Percentiles rank a stretch among this genome's conserved stretches.
phyloP scores from a whole-genome alignment of 2,113 vertebrate species.

The Xyrauchen texanus region DNA sequence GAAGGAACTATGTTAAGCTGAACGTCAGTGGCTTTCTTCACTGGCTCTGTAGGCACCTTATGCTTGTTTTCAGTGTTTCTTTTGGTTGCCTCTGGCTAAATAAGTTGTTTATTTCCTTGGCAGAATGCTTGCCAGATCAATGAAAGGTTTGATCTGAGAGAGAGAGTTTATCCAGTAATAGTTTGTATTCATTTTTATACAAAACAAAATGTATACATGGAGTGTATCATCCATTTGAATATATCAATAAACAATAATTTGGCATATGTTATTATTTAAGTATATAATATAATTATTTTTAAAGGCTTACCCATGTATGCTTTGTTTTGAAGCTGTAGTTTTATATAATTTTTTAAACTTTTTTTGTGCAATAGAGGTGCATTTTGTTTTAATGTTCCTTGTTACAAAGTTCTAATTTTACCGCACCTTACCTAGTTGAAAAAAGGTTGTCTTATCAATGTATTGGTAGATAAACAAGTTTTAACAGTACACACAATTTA shows the following conservation, averaged over 20 bases:
- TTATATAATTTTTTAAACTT: too few species aligned
- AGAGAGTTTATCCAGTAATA: background rate
- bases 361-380: background rate
- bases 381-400: too few species aligned
- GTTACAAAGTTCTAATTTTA: too few species aligned
- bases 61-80: too few species aligned
- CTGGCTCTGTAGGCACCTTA: background rate
- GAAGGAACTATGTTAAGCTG: constrained; percentile 2
- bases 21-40: constrained; percentile 29
- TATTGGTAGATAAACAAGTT: too few species aligned
- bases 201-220: background rate
- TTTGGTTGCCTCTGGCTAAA: too few species aligned
- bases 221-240: background rate
- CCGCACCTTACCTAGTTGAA: too few species aligned
- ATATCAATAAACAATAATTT: background rate
- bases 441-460: background rate
- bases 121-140: constrained; percentile 51
- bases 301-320: background rate
- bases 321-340: background rate
- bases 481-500: too few species aligned
- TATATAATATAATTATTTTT: background rate
- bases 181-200: background rate
- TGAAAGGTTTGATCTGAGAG: constrained; percentile 46
- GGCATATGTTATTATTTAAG: too few species aligned
- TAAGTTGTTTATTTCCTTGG: constrained; percentile 22